Base-by-base conservation (phyloP, 1,140 invertebrate species). In the Eciton burchellii region DNA sequence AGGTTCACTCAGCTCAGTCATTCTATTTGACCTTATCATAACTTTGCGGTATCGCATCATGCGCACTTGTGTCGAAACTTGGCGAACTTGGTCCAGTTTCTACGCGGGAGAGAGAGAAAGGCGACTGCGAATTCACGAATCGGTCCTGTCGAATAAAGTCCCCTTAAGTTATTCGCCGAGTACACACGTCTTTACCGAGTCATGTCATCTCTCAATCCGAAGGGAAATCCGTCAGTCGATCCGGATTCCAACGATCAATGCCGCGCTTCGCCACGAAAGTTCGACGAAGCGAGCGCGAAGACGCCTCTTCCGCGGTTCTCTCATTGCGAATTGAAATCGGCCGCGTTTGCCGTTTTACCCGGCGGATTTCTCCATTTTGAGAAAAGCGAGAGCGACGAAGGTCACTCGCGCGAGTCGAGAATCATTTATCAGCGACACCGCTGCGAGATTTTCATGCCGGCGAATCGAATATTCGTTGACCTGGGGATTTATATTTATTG, bases 181-280 rank as follows among this genome's bases (percentile, higher is more conserved):
- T 49, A 60, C 29, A 12, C 24, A 49, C 57, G 24, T 49, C 72
- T 49, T n/a, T 8, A n/a, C 45, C 43, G 41, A 9, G 71, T 43
- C 49, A 26, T 26, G 62, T 24, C 8, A n/a, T 26, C 19, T 47
- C 47, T 79, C 49, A 49, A 35, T 45, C 74, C 63, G 63, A 57
- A 29, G 74, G 74, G 63, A 79, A 79, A 70, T 79, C 35, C 74
- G 63, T 79, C 74, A 79, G 74, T 79, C 63, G 74, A 79, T 68
- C 52, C n/a, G 74, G 62, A 70, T 79, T 79, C 74, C 68, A 79
- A 79, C 68, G 74, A 79, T 79, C 68, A 63, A 79, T 79, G 52
- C 63, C 24, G 62, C 73, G 29, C 9, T 41, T 29, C 35, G 6
- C 35, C 8, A 49, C 21, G 9, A 11, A 65, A 12, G 1, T 16